Conservation (phyloP, 2,113 vertebrate genomes). For the Epinephelus lanceolatus region DNA sequence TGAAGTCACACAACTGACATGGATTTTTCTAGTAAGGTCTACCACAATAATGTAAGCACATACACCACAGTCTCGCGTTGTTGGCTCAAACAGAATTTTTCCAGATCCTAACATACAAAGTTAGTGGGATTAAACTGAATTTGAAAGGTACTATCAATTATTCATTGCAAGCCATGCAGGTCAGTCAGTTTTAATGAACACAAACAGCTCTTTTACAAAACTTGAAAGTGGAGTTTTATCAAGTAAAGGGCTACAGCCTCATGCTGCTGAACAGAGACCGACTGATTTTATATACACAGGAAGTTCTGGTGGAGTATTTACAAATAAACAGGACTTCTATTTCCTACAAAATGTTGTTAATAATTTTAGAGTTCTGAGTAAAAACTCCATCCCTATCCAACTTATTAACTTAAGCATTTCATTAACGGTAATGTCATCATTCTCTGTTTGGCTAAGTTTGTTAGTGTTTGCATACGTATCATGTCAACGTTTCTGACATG, state of each 20-base stretch:
- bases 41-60: not conserved
- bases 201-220: not conserved
- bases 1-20: not conserved
- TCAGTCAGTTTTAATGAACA: not conserved
- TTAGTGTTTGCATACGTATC: no score
- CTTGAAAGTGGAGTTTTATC: not conserved
- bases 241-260: not conserved
- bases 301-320: not conserved
- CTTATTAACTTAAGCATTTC: not conserved
- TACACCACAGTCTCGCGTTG: not conserved
- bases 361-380: not conserved
- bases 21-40: not conserved
- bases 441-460: not conserved
- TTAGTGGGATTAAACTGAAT: not conserved
- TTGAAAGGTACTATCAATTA: not conserved
- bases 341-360: not conserved
- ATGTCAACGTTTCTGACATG: no score
- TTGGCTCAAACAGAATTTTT: not conserved
- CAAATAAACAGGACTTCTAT: not conserved
- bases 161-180: not conserved
- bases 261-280: not conserved
- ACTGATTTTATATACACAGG: not conserved
- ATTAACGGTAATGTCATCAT: not conserved
- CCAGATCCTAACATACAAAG: fast-evolving
- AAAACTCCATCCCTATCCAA: not conserved